Base-by-base conservation (phyloP, 2,888 invertebrate genomes). In the Oligia strigilis region DNA sequence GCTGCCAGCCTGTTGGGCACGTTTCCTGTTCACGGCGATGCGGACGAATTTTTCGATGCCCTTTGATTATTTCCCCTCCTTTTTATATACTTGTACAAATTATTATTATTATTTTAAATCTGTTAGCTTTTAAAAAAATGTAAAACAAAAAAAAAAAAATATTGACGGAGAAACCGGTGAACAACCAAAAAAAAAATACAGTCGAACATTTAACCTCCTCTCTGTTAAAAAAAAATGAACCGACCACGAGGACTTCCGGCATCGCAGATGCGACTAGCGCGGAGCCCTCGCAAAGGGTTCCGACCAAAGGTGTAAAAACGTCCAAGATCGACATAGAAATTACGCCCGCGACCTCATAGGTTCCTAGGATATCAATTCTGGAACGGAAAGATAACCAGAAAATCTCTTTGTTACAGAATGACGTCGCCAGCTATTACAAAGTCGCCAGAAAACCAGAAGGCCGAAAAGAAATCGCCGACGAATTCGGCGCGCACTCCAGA, bases 341-440 rank as follows among this genome's bases (percentile, higher is more conserved):
- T 62, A 49, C 5, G 40, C 2, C 13, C 11, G 9, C 8, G 36
- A 49, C 23, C 23, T 73, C 17, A 29, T 29, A 29, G 4, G 19
- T 13, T 17, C 49, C 49, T 52, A 43, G 17, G 0, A 60, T 49
- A 49, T 14, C 52, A n/a, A 19, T 64, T 55, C 23, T 17, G 52
- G 19, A n/a, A 60, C 23, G 4, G 4, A 19, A 62, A 40, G 4
- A 6, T 60, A 17, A 82, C 6, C 17, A 67, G 9, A 36, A 29
- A 3, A 4, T 71, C 5, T 64, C n/a, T 66, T 78, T 74, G 52
- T 93, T 92, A 49, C 93, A 97, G 95, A 91, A 98, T 98, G 97
- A 97, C 97, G 75, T 98, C 97, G 4, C 97, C 97, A 86, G 97
- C 97, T 49, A 96, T 97, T 86, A 97, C 93, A 77, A 97, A 96